Percentiles rank a stretch among this genome's conserved stretches.
Evolutionary conservation across 92 coral and sea anemone species (phyloP).

Genomic region (Actinostola sp.): DNA sequence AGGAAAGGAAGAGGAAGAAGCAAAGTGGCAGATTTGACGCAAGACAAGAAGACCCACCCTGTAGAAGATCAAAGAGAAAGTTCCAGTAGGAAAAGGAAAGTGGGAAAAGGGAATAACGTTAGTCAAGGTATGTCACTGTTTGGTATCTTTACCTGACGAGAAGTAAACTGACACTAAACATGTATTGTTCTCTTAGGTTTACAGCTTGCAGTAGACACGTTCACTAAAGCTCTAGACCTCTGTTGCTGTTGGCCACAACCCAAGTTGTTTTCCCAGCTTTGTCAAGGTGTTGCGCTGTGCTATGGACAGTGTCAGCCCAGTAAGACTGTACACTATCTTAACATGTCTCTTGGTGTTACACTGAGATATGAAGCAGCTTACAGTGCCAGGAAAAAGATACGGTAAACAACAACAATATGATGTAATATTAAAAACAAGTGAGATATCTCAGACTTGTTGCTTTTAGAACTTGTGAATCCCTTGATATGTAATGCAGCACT

Average conservation of each 20-base stretch:
- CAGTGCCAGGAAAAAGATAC: constrained; percentile 81
- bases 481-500: too few relatives aligned
- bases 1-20: constrained; percentile 46
- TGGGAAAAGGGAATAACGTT: neutral
- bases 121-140: too few relatives aligned
- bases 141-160: too few relatives aligned
- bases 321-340: constrained; percentile 72
- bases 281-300: constrained; percentile 79
- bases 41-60: neutral
- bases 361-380: constrained; percentile 83
- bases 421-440: too few relatives aligned
- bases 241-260: constrained; percentile 75
- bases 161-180: too few relatives aligned
- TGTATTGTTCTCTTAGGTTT: too few relatives aligned
- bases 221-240: constrained; percentile 72
- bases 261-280: constrained; percentile 67
- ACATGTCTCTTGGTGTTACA: constrained; percentile 69
- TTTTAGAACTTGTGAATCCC: too few relatives aligned
- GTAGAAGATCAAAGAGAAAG: constrained; percentile 10
- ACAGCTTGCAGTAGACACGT: constrained; percentile 45
- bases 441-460: too few relatives aligned
- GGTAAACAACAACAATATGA: constrained; percentile 50
- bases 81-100: neutral
- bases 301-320: constrained; percentile 64
- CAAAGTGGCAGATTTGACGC: constrained; percentile 12